Evolutionary conservation across 1,140 invertebrate species (phyloP), one percentile per base, ranked within the genome.

Genomic region (Acromyrmex charruanus): DNA sequence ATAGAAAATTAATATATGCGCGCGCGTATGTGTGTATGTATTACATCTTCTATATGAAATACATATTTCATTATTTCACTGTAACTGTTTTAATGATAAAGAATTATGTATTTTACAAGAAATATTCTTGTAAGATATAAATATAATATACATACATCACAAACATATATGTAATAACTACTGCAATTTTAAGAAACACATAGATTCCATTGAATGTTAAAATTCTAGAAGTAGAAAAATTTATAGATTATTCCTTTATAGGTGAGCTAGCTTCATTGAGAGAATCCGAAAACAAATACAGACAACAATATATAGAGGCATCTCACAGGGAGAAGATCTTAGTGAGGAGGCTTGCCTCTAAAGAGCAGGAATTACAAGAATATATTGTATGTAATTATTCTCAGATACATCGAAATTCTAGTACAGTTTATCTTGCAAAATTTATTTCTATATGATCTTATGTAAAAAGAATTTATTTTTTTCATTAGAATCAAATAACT

Each of bases 351-450:
- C 96, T 99, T 72, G 97, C 98, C 81, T 98, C 98, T 85, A 99
- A 99, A 95, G 99, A 99, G 94, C 98, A 99, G 95, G 98, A 99
- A 96, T 97, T 99, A 92, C 98, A 99, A 95, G 98, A 99, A 96
- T 99, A 98, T 96, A 97, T 98, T 95, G 98, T 99, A 96, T 97
- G 97, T 97, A 94, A 81, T 72, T 84, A 61, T 81, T 31, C 35
- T 65, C 31, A 14, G 25, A 85, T 61, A 18, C 51, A 53, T 59
- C 51, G 21, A 53, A 49, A 31, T 75, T 85, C 7, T 85, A 74
- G 21, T 82, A 18, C 9, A 74, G 85, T 89, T 77, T 80, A 25
- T 75, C 75, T 75, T 31, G 35, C 16, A 69, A 80, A 58, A 55
- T 18, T 31, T 69, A 63, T 86, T 53, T 80, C 44, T 65, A 31